Conservation (phyloP, 2,888 invertebrate genomes). For the Belgica antarctica region DNA sequence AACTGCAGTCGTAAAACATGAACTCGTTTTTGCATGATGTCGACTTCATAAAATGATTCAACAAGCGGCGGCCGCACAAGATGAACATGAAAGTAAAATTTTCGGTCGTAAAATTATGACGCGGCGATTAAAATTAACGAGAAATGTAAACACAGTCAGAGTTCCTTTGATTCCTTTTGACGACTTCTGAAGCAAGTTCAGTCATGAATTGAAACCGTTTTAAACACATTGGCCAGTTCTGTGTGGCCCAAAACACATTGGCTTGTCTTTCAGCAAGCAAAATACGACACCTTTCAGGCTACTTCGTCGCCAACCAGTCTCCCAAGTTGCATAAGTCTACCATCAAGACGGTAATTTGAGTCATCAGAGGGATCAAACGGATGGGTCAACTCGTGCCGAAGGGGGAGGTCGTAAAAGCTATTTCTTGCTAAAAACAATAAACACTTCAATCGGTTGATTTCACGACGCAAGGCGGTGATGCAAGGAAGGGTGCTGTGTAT, state of each 20-base stretch:
- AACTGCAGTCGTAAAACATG: constrained; percentile 19
- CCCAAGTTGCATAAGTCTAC: constrained; percentile 27
- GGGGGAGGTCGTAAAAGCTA: neutral
- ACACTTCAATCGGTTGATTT: constrained; percentile 21
- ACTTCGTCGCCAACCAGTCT: constrained; percentile 31
- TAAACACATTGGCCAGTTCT: neutral
- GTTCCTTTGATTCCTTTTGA: neutral
- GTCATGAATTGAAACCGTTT: no score
- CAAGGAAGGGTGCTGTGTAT: neutral
- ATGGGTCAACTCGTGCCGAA: constrained; percentile 40
- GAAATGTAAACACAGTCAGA: constrained; percentile 13
- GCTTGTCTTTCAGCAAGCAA: neutral
- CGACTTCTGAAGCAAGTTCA: no score
- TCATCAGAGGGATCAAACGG: constrained; percentile 24
- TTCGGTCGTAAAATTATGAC: constrained; percentile 21
- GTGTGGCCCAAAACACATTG: neutral
- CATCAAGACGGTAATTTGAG: neutral
- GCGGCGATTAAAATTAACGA: constrained; percentile 16
- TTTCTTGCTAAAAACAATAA: constrained; percentile 9
- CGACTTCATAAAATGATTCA: no score
- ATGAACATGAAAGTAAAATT: constrained; percentile 29
- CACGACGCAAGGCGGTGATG: neutral
- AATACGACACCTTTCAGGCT: constrained; percentile 1
- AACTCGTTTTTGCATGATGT: neutral
- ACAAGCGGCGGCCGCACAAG: constrained; percentile 22